A percentile compares a stretch with the other conserved stretches of the same genome.
phyloP scores from a whole-genome alignment of 2,113 vertebrate genomes.

The Murina feae region DNA sequence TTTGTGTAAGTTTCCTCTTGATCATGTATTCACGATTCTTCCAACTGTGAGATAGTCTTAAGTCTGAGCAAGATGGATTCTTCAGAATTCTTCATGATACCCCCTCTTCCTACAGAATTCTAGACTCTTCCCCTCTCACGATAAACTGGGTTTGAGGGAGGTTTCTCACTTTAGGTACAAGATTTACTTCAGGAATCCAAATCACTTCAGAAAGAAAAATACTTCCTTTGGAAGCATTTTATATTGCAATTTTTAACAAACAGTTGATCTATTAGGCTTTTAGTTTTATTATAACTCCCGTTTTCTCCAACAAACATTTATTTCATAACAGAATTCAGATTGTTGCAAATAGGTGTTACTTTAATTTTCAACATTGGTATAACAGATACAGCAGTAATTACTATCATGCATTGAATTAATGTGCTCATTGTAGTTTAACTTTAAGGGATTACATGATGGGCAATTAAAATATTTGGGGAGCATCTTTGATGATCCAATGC shows the following conservation, averaged over 20 bases:
- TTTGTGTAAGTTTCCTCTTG: neutral
- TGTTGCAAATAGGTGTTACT: neutral
- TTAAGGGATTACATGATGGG: neutral
- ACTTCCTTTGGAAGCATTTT: neutral
- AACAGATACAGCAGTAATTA: neutral
- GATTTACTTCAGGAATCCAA: neutral
- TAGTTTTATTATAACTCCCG: neutral
- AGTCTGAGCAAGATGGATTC: neutral
- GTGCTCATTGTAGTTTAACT: neutral
- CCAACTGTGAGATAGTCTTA: neutral
- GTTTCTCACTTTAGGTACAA: neutral
- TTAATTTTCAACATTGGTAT: neutral
- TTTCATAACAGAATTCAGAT: neutral
- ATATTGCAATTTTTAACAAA: neutral
- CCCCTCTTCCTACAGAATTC: neutral
- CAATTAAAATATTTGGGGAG: neutral
- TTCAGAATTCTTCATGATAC: neutral
- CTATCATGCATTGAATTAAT: neutral
- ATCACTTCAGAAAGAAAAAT: neutral
- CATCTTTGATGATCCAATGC: neutral
- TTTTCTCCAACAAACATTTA: neutral
- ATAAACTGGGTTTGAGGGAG: neutral
- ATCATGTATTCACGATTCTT: neutral
- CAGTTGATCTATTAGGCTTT: neutral
- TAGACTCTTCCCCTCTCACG: neutral